Evolutionary conservation across 2,888 invertebrate genomes (phyloP).

Genomic region (Diploptera punctata): DNA sequence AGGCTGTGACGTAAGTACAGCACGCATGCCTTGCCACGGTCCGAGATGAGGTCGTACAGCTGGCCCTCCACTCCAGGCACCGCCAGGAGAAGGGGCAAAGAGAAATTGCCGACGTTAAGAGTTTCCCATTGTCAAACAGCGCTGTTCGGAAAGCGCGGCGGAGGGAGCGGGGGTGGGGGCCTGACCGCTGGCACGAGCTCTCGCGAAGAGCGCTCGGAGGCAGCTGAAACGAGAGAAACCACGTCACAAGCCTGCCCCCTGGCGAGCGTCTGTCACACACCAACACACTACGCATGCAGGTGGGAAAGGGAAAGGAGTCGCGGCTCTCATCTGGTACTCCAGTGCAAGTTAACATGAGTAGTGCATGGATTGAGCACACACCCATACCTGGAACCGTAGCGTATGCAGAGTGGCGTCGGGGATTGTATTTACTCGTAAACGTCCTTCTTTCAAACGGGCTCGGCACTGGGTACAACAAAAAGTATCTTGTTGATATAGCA

Average conservation of each 20-base stretch:
- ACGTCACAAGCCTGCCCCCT: constrained; percentile 47
- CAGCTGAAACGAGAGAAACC: constrained; percentile 63
- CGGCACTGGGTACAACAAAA: constrained; percentile 54
- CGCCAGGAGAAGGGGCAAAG: constrained; percentile 55
- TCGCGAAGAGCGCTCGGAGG: constrained; percentile 85
- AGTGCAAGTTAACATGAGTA: neutral
- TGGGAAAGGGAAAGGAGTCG: neutral
- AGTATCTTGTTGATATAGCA: constrained; percentile 13
- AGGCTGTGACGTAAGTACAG: constrained; percentile 70
- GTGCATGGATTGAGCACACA: constrained; percentile 18
- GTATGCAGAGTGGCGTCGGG: constrained; percentile 57
- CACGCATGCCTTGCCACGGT: constrained; percentile 68
- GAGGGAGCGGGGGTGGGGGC: constrained; percentile 79
- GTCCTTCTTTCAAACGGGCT: constrained; percentile 58
- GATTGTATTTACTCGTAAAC: constrained; percentile 55
- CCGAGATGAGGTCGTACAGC: constrained; percentile 63
- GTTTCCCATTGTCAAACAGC: constrained; percentile 83
- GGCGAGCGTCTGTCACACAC: neutral
- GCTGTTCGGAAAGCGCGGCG: constrained; percentile 79
- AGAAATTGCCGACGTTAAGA: constrained; percentile 63
- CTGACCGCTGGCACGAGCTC: constrained; percentile 53
- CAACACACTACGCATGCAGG: constrained; percentile 20
- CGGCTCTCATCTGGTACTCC: neutral
- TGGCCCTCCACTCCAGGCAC: constrained; percentile 57
- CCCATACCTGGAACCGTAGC: constrained; percentile 55